These are phyloP conservation scores for Nudaria mundana DNA, from an alignment of 2,888 invertebrate species.

Conservation along the genomic window DNA sequence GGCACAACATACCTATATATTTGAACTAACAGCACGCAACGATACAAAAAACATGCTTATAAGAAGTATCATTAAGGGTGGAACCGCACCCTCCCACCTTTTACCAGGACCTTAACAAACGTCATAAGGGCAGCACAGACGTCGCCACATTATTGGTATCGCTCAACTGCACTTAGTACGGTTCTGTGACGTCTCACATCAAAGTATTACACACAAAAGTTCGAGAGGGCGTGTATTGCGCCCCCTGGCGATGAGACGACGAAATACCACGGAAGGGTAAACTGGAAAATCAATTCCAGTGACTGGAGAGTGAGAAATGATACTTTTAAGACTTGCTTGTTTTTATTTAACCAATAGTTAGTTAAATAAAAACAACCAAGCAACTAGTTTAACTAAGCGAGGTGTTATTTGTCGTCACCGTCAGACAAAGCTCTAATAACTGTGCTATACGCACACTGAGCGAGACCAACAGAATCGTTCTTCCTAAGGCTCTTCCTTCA, in stretches of 20 bases:
- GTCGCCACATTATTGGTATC: conserved; percentile 4
- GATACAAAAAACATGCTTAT: conserved; percentile 10
- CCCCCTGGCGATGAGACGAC: conserved; percentile 16
- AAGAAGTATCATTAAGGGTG: conserved; percentile 4
- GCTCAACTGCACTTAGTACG: conserved; percentile 7
- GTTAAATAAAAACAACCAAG: no score
- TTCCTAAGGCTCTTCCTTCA: no score
- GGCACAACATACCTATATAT: no score
- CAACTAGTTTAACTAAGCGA: no score
- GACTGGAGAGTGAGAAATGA: no score
- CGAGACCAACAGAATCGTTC: no score
- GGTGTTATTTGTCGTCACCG: no score
- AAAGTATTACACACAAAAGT: conserved; percentile 40
- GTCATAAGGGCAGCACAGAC: conserved; percentile 7
- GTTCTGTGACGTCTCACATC: conserved; percentile 29
- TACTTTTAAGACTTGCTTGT: no score
- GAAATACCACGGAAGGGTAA: conserved; percentile 6
- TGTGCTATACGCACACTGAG: no score
- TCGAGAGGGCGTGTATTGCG: conserved; percentile 43
- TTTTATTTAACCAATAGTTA: no score
- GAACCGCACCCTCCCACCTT: not conserved
- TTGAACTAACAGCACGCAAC: no score
- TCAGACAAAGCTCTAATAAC: no score
- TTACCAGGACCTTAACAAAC: conserved; percentile 6
- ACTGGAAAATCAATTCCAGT: conserved; percentile 7